phyloP scores from a whole-genome alignment of 2,888 invertebrate genomes.

The Daptonema setosum region DNA sequence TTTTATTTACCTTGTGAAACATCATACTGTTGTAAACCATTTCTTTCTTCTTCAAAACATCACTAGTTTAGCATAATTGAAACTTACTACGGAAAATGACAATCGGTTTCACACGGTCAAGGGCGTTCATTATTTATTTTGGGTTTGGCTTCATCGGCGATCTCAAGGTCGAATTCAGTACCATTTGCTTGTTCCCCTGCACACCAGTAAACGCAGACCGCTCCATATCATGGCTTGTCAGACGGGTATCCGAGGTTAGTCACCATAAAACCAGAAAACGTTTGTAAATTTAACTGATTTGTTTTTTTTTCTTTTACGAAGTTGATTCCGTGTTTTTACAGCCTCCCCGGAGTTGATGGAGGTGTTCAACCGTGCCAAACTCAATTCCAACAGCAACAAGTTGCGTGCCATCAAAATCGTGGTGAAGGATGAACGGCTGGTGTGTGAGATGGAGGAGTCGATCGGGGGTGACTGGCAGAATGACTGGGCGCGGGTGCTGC shows the following conservation, averaged over 20 bases:
- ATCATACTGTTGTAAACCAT: too few relatives aligned
- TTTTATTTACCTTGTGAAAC: too few relatives aligned
- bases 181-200: too few relatives aligned
- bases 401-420: slow-evolving; percentile 24
- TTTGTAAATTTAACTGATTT: background rate
- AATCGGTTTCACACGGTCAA: too few relatives aligned
- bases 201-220: too few relatives aligned
- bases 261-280: too few relatives aligned
- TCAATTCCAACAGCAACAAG: slow-evolving; percentile 22
- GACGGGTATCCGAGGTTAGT: slow-evolving; percentile 1
- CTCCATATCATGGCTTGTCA: slow-evolving; percentile 6
- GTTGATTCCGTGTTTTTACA: background rate
- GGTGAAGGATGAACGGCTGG: slow-evolving; percentile 16
- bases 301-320: background rate
- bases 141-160: too few relatives aligned
- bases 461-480: slow-evolving; percentile 1
- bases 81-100: too few relatives aligned
- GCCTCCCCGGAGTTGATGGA: background rate
- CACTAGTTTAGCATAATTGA: too few relatives aligned
- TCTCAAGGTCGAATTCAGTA: too few relatives aligned
- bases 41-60: too few relatives aligned
- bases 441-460: background rate
- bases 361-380: background rate
- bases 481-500: slow-evolving; percentile 24
- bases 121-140: too few relatives aligned